Percentiles rank a stretch among this genome's conserved stretches.
Conservation (phyloP, 92 coral and sea anemone genomes). For the Plumapathes pennacea region DNA sequence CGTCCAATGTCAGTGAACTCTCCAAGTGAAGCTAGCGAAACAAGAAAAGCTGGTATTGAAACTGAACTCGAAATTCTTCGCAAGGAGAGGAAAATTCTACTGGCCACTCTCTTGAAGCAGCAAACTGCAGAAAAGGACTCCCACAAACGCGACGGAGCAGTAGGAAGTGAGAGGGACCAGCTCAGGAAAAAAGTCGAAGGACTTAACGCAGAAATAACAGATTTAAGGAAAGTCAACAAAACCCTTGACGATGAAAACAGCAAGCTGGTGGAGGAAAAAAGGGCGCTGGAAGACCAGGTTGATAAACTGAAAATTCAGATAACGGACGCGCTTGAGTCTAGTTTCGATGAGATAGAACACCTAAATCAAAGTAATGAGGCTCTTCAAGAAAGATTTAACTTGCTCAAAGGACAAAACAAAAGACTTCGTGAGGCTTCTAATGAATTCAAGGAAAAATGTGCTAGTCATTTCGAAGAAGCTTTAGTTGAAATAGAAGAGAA, state of each 20-base stretch:
- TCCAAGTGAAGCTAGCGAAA: background rate
- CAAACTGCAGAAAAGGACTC: slow-evolving; percentile 50
- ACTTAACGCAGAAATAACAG: slow-evolving; percentile 62
- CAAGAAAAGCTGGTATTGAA: slow-evolving; percentile 24
- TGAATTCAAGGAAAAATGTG: slow-evolving; percentile 55
- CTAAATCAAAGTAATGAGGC: slow-evolving; percentile 67
- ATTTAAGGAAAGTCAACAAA: slow-evolving; percentile 69
- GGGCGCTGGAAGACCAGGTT: slow-evolving; percentile 77
- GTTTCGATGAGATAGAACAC: slow-evolving; percentile 93
- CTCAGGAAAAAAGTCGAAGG: slow-evolving; percentile 50
- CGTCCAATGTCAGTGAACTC: slow-evolving; percentile 40
- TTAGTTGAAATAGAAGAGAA: slow-evolving; percentile 76
- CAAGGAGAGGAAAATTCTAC: slow-evolving; percentile 77
- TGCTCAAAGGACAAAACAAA: slow-evolving; percentile 43
- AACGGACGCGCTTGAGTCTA: slow-evolving; percentile 91
- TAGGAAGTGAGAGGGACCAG: slow-evolving; percentile 47
- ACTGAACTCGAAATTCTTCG: slow-evolving; percentile 58
- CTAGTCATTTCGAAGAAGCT: slow-evolving; percentile 58
- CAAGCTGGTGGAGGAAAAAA: slow-evolving; percentile 82
- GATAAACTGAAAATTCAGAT: slow-evolving; percentile 80
- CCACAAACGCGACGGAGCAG: slow-evolving; percentile 22
- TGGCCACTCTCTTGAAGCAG: slow-evolving; percentile 65
- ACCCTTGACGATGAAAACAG: slow-evolving; percentile 83
- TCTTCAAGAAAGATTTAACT: slow-evolving; percentile 50
- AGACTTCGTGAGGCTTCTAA: slow-evolving; percentile 46